Evolutionary conservation across 2,888 invertebrate species (phyloP), one percentile per base, ranked within the genome.

Genomic region (Dichetophora obliterata): DNA sequence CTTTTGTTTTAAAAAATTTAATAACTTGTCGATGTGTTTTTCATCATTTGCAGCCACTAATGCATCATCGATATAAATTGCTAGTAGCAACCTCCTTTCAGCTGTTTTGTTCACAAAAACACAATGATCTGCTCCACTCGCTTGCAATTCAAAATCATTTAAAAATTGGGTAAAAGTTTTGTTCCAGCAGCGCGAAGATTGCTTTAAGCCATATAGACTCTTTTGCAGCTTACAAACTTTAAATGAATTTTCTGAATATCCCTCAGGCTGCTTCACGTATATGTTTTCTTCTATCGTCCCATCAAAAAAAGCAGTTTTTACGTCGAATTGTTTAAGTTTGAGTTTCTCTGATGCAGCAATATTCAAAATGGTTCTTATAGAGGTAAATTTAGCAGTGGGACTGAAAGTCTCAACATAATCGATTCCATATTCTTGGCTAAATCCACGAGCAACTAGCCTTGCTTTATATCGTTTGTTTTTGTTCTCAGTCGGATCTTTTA

Each of bases 351-450:
- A 16, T 19, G 52, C 52, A 19, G 52, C 52, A n/a, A 52, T 52
- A 16, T 16, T 19, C 19, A 52, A 52, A 34, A 66, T 77, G 11
- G 61, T 69, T 57, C 80, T 75, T 37, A 83, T 73, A 11, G 81
- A 82, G 9, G 80, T 70, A 63, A 79, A 75, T 79, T 75, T 80
- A 8, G 79, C 82, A 0, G 85, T 84, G 14, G 85, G 84, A 69
- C 84, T 82, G 75, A 83, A 86, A 1, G 82, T 82, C 73, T 85
- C 82, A 27, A 81, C 73, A 78, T 84, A 85, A 79, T 84, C 83
- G 31, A 80, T 70, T 8, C 82, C 83, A 48, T 77, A 79, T 77
- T 82, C 75, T 70, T 85, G 84, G 8, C 75, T 77, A 76, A 80
- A 85, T 48, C 84, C 84, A 34, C 81, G 69, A 14, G 81, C 84